Evolutionary conservation across 2,113 vertebrate genomes (phyloP).

Genomic region (Anser brachyrhynchus): DNA sequence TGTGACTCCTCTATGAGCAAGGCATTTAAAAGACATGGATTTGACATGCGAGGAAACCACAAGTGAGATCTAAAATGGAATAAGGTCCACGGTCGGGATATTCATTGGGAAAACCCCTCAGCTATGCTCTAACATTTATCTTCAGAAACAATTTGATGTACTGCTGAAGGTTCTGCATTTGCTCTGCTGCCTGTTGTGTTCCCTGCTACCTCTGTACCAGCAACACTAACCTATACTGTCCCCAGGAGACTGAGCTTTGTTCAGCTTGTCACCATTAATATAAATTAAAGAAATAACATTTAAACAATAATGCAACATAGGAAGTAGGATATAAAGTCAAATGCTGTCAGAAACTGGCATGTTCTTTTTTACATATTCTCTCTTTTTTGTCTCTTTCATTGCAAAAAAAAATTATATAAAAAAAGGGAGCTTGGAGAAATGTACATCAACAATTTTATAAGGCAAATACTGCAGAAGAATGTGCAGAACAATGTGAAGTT

Average conservation of each 20-base stretch:
- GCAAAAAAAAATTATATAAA: conserved; percentile 37
- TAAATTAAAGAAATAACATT: not conserved
- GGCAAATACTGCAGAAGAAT: not conserved
- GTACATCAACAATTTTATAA: not conserved
- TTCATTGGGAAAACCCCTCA: not conserved
- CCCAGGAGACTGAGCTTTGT: not conserved
- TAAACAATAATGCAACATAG: not conserved
- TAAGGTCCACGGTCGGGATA: not conserved
- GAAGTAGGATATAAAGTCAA: not conserved
- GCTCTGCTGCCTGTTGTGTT: not conserved
- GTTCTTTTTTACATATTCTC: not conserved
- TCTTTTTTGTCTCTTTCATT: conserved; percentile 4
- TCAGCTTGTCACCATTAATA: not conserved
- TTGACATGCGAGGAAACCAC: not conserved
- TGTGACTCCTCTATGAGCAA: not conserved
- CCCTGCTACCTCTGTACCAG: not conserved
- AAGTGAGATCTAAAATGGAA: not conserved
- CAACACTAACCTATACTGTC: not conserved
- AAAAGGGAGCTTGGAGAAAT: conserved; percentile 58
- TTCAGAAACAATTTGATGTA: not conserved
- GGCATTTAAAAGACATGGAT: not conserved
- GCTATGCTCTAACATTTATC: not conserved
- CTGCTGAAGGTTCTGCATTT: not conserved
- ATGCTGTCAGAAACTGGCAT: not conserved
- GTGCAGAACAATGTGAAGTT: conserved; percentile 40